Percentiles rank a stretch among this genome's conserved stretches.
These are phyloP conservation scores for Venturia canescens DNA, from an alignment of 1,140 invertebrate genomes.

Conservation along the genomic window DNA sequence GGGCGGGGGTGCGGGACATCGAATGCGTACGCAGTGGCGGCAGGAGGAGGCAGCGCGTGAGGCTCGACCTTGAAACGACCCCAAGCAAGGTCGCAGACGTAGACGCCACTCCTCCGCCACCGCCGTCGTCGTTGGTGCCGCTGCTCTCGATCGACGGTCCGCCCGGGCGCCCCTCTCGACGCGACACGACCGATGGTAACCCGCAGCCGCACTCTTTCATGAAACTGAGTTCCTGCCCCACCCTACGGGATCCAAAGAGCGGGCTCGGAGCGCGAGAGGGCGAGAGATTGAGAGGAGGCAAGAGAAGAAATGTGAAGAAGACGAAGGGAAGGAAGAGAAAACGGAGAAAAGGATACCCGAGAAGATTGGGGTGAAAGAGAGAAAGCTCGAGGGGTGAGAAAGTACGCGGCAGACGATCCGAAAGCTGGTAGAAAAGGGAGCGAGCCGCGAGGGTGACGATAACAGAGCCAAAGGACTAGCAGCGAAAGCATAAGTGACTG, in stretches of 20 bases:
- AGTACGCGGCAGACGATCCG: no score
- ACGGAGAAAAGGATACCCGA: not conserved
- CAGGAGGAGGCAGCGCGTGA: slow-evolving; percentile 42
- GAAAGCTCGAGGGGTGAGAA: not conserved
- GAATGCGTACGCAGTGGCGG: slow-evolving; percentile 64
- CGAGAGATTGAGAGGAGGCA: not conserved
- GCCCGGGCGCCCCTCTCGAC: slow-evolving; percentile 1
- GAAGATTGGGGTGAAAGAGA: not conserved
- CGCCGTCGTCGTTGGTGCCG: slow-evolving; percentile 21
- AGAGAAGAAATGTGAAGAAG: not conserved
- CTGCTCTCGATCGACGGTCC: slow-evolving; percentile 8
- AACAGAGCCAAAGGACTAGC: no score
- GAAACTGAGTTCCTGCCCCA: not conserved
- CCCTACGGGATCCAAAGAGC: not conserved
- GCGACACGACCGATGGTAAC: not conserved
- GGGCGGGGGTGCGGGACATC: slow-evolving; percentile 36
- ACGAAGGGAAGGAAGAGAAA: not conserved
- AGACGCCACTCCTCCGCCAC: slow-evolving; percentile 63
- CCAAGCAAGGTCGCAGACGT: slow-evolving; percentile 72
- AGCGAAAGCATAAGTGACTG: no score
- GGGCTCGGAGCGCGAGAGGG: not conserved
- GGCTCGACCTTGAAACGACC: slow-evolving; percentile 71
- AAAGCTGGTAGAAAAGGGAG: no score
- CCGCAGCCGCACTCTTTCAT: slow-evolving; percentile 14
- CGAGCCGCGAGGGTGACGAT: no score